Conservation (phyloP, 1,140 invertebrate genomes). For the Drosophila novamexicana region DNA sequence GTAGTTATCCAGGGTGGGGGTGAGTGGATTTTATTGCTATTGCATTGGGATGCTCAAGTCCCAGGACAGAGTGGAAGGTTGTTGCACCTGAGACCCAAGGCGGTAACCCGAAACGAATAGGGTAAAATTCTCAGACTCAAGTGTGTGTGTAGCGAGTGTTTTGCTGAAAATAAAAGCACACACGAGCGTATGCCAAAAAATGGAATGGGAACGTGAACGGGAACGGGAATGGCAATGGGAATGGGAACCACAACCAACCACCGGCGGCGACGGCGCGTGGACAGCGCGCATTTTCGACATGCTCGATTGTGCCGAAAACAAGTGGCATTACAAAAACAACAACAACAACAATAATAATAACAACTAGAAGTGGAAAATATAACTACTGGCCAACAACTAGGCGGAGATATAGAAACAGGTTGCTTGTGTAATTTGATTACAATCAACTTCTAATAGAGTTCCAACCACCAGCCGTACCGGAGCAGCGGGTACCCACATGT, state of each 20-base stretch:
- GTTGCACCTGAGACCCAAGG: conserved; percentile 58
- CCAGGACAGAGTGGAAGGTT: conserved; percentile 25
- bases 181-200: conserved; percentile 52
- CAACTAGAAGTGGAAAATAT: conserved; percentile 23
- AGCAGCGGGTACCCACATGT: not conserved
- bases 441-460: conserved; percentile 81
- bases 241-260: conserved; percentile 64
- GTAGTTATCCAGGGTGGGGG: not conserved
- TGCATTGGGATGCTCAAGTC: conserved; percentile 28
- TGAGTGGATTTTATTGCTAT: conserved; percentile 4
- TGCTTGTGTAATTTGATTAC: conserved; percentile 84
- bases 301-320: conserved; percentile 81
- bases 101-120: conserved; percentile 14
- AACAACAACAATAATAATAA: conserved; percentile 6
- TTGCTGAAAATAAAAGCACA: conserved; percentile 69
- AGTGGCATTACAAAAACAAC: conserved; percentile 58
- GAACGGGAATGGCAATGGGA: conserved; percentile 5
- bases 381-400: conserved; percentile 33
- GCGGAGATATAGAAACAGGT: conserved; percentile 63
- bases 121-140: conserved; percentile 18
- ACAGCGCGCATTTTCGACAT: conserved; percentile 73
- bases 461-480: conserved; percentile 55
- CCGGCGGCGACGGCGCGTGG: conserved; percentile 64
- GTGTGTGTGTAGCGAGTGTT: conserved; percentile 52
- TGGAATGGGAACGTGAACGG: not conserved